These are phyloP conservation scores for Rhagoletis zephyria DNA, from an alignment of 1,140 invertebrate species.

Conservation along the genomic window DNA sequence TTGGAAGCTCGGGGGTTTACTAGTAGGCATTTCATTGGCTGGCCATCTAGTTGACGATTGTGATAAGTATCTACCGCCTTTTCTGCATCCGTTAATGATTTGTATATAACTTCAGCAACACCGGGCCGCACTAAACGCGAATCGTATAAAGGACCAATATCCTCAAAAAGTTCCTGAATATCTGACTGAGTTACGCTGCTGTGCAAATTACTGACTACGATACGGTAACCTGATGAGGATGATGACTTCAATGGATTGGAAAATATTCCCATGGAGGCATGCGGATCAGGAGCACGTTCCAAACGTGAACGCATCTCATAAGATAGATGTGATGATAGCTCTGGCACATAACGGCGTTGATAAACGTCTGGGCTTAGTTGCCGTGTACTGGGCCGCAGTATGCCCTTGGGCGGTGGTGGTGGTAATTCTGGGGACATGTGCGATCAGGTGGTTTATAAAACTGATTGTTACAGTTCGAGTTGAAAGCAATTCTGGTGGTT, in stretches of 20 bases:
- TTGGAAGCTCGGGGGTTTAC: constrained; percentile 81
- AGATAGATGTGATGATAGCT: constrained; percentile 65
- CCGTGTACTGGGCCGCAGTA: constrained; percentile 53
- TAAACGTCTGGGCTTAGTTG: constrained; percentile 59
- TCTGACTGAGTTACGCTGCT: constrained; percentile 89
- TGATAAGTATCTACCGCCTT: constrained; percentile 93
- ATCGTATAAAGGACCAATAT: constrained; percentile 88
- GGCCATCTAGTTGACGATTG: constrained; percentile 89
- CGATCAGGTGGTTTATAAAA: constrained; percentile 66
- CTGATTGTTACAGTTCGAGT: constrained; percentile 14
- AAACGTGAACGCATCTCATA: constrained; percentile 69
- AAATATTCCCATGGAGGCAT: constrained; percentile 75
- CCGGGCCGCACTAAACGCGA: constrained; percentile 88
- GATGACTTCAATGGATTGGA: constrained; percentile 71
- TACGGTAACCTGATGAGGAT: constrained; percentile 79
- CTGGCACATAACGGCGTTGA: constrained; percentile 62
- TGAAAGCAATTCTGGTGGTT: constrained; percentile 24
- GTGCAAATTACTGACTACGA: constrained; percentile 90
- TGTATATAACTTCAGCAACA: constrained; percentile 91
- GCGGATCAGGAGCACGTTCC: constrained; percentile 69
- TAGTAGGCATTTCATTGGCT: constrained; percentile 86
- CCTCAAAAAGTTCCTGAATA: constrained; percentile 94
- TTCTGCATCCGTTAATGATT: constrained; percentile 86
- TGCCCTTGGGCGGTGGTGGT: constrained; percentile 59
- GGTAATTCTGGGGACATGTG: constrained; percentile 60